phyloP scores from a whole-genome alignment of 2,888 invertebrate species.

The Brenthis ino region DNA sequence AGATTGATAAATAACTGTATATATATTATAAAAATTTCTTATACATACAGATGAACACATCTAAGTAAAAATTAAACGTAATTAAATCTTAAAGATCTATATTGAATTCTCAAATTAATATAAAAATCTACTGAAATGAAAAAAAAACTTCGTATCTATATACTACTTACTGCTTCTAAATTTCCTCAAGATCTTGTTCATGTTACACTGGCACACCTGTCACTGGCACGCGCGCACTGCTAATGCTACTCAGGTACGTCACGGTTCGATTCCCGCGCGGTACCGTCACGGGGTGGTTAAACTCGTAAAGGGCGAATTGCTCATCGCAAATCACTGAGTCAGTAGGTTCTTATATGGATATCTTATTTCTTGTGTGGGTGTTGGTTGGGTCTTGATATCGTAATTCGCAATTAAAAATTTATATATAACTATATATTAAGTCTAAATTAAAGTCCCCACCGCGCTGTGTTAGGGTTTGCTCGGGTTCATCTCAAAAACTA shows the following conservation, averaged over 20 bases:
- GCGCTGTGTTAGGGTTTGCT: no score
- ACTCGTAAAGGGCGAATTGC: slow-evolving; percentile 52
- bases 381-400: background rate
- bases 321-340: slow-evolving; percentile 38
- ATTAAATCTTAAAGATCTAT: no score
- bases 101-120: no score
- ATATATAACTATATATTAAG: no score
- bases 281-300: slow-evolving; percentile 68
- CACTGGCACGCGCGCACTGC: slow-evolving; percentile 59
- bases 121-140: no score
- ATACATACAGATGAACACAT: no score
- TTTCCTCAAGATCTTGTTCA: slow-evolving; percentile 69
- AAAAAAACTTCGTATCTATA: slow-evolving; percentile 2
- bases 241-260: slow-evolving; percentile 59
- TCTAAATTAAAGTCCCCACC: no score
- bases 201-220: slow-evolving; percentile 45
- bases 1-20: no score
- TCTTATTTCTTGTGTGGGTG: slow-evolving; percentile 11
- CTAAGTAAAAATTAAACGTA: no score
- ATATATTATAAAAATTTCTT: no score
- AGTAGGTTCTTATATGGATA: slow-evolving; percentile 28
- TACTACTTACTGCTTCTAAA: slow-evolving; percentile 66
- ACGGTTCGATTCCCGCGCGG: slow-evolving; percentile 56
- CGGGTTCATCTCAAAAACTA: no score
- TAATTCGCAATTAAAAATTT: background rate